Conservation (phyloP, 2,113 vertebrate genomes). For the Thamnaconus septentrionalis region DNA sequence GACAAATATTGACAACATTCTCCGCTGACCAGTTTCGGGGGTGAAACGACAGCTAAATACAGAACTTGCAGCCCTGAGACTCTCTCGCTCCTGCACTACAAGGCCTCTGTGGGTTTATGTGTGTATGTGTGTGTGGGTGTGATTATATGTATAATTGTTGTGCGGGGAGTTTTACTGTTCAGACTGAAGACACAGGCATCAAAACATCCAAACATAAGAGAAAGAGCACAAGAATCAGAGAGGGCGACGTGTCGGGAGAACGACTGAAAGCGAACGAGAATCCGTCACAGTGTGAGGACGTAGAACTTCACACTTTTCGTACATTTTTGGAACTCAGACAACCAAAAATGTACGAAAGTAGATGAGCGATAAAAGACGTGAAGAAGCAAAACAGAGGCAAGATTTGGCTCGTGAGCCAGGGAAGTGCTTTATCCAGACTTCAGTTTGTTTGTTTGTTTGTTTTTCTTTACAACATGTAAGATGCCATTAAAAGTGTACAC, state of each 20-base stretch:
- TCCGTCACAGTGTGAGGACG: not conserved
- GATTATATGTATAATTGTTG: constrained; percentile 68
- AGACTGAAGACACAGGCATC: constrained; percentile 59
- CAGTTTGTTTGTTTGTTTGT: constrained; percentile 11
- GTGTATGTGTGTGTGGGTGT: constrained; percentile 60
- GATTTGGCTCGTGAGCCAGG: not conserved
- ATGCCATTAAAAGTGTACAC: constrained; percentile 3
- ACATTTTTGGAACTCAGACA: constrained; percentile 22
- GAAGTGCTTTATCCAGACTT: not conserved
- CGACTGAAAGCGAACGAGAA: constrained; percentile 41
- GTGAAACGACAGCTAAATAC: constrained; percentile 67
- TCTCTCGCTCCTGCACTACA: constrained; percentile 73
- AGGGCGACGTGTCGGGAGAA: constrained; percentile 13
- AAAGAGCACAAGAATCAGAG: constrained; percentile 40
- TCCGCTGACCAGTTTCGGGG: constrained; percentile 84
- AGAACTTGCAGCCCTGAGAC: constrained; percentile 66
- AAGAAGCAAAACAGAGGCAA: not conserved
- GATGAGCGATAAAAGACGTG: not conserved
- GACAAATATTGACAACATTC: constrained; percentile 74
- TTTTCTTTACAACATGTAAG: constrained; percentile 4
- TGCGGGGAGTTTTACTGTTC: constrained; percentile 74
- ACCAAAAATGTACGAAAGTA: constrained; percentile 36
- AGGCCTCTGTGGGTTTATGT: constrained; percentile 69
- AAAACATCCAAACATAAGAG: constrained; percentile 59
- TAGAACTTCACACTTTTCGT: constrained; percentile 33